Evolutionary conservation across 2,888 invertebrate species (phyloP), one percentile per base, ranked within the genome.

Genomic region (Zaprionus lineosus): DNA sequence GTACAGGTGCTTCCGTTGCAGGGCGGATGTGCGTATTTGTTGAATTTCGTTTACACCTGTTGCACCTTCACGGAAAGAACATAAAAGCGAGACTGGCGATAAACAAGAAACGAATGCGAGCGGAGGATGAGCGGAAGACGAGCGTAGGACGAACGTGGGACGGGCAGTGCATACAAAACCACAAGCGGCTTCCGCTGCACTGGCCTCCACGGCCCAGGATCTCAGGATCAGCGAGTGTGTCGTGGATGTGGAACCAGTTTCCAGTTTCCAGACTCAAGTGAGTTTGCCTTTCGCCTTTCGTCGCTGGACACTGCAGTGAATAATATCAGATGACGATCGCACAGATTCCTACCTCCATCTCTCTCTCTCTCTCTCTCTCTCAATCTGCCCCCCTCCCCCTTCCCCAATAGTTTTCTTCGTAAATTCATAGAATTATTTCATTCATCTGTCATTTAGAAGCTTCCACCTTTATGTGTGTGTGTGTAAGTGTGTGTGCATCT

Each of bases 381-480:
- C 3, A 28, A 9, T 9, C 0, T 18, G 19, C n/a, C 11, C 1
- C 3, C 28, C 8, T 28, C 11, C 6, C 24, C 15, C 29, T 16
- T 37, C 26, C 41, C 47, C 56, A 36, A 44, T 44, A 43, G n/a
- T n/a, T 55, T 43, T 39, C 52, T 55, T 56, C 51, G 57, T 75
- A 77, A 79, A 81, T 59, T 65, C 61, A 70, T 84, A 84, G 6
- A 84, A 84, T 71, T 68, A 81, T 84, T 86, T 86, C 85, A 81
- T 81, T 81, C 86, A 86, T 81, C 86, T 86, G 81, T 82, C 81
- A 78, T 83, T 86, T 60, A 74, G 62, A 68, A 82, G 79, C 85
- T 84, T 74, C 78, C 85, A 81, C 71, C n/a, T 41, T 9, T 29
- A 15, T 46, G 28, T 43, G 26, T 31, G 12, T 41, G 28, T 26